Evolutionary conservation across 1,140 invertebrate species (phyloP), one percentile per base, ranked within the genome.

Genomic region (Heterodera carotae): DNA sequence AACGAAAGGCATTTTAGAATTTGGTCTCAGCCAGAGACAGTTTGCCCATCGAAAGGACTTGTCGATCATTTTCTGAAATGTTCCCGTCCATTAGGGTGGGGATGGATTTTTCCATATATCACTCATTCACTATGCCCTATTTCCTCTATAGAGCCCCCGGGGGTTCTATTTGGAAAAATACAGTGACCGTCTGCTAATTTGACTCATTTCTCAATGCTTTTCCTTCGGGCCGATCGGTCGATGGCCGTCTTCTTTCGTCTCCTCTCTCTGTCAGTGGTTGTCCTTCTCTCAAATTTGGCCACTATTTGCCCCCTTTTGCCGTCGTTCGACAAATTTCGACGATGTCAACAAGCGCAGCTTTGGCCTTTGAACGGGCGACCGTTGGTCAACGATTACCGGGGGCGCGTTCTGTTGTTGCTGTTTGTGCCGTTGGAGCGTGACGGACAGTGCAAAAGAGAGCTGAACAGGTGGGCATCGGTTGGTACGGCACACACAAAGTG

Each of bases 321-420:
- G 22, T 22, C 39, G 2, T 43, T 56, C 5, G 48, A 18, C 22
- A 15, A 56, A 22, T 27, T 31, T 27, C 62, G 31, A 36, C 29
- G 31, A 2, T 78, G 77, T 36, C 60, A 73, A 69, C 22, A 39
- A 27, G 75, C 76, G 31, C 34, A 39, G 31, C 29, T 22, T 29
- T 78, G 75, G 77, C 43, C 76, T 25, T 60, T 76, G 22, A 69
- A 78, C 68, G 77, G 77, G 29, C 66, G 33, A 12, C 56, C 64
- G 36, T 18, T 78, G 43, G 60, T 78, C 18, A 7, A 34, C 7
- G 77, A 78, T 39, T 78, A 78, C 48, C 56, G 60, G 22, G 77
- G 59, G 27, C 74, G 75, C 72, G 34, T 76, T 2, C 74, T 76
- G 43, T 43, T 76, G 60, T n/a, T 76, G 31, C 25, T 70, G 34